Percentiles rank a stretch among this genome's conserved stretches.
Conservation (phyloP, 2,113 vertebrate species). For the Chiloscyllium plagiosum region DNA sequence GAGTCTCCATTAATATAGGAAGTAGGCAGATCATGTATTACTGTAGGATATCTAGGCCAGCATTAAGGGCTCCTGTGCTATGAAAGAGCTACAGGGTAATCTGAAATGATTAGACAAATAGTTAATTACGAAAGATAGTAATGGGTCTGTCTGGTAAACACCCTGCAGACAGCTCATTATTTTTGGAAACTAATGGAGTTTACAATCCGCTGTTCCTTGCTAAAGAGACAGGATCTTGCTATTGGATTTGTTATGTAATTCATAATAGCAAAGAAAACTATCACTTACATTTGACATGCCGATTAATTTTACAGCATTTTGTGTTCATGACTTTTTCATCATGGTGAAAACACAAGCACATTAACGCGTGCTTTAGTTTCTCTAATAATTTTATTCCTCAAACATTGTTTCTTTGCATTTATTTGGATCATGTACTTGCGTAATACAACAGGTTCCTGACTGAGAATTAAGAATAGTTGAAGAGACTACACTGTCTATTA, state of each 20-base stretch:
- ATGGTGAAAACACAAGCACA: background rate
- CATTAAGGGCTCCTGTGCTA: background rate
- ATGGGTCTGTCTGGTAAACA: constrained; percentile 5
- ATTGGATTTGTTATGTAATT: background rate
- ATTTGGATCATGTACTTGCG: background rate
- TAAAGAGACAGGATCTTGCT: background rate
- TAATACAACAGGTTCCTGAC: background rate
- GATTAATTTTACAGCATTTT: background rate
- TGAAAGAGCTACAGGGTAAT: background rate
- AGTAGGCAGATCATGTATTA: background rate
- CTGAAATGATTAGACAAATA: constrained; percentile 17
- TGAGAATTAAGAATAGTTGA: background rate
- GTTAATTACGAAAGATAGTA: constrained; percentile 13
- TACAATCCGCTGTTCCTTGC: background rate
- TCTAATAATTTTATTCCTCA: background rate
- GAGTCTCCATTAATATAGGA: background rate
- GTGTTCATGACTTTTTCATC: background rate
- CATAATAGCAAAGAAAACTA: background rate
- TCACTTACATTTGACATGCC: background rate
- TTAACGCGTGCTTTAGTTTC: background rate
- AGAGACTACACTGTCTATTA: background rate
- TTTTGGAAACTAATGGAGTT: background rate
- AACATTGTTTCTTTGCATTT: background rate
- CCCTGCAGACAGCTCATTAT: constrained; percentile 1
- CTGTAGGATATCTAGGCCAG: background rate